Evolutionary conservation across 2,113 vertebrate species (phyloP).

Genomic region (Aspidoscelis tigris): DNA sequence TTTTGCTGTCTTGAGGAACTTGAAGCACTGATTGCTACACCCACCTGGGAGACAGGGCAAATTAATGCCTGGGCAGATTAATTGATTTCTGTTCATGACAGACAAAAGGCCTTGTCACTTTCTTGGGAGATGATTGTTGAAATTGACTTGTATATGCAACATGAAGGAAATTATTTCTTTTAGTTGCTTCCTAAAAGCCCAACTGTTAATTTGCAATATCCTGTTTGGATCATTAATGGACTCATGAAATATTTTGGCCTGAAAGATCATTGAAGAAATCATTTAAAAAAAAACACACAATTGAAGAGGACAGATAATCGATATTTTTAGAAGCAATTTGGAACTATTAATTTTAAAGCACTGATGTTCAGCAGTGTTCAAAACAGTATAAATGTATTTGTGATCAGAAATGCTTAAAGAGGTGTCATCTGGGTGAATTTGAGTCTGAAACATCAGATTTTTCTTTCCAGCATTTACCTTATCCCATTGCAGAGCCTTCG

Average conservation of each 20-base stretch:
- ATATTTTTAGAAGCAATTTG: background rate
- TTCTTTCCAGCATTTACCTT: too few relatives aligned
- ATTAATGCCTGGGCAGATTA: conserved; percentile 2
- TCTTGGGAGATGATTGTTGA: background rate
- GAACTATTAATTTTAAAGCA: background rate
- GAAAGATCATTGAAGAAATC: background rate
- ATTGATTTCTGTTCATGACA: background rate
- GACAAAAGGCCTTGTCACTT: background rate
- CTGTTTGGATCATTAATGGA: background rate
- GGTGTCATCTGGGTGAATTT: too few relatives aligned
- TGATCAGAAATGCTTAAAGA: too few relatives aligned
- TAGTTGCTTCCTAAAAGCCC: background rate
- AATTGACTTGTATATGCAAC: background rate
- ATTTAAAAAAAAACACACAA: background rate
- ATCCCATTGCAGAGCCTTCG: too few relatives aligned
- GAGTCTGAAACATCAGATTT: too few relatives aligned
- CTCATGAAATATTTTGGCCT: background rate
- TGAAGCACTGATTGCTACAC: conserved; percentile 1
- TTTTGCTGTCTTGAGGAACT: background rate
- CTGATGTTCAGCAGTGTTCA: background rate
- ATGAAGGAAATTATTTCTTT: background rate
- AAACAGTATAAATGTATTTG: background rate
- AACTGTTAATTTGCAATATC: background rate
- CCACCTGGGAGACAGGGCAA: conserved; percentile 12
- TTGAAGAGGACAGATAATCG: background rate